Base-by-base conservation (phyloP, 92 coral and sea anemone genomes). In the Virgularia gustaviana region DNA sequence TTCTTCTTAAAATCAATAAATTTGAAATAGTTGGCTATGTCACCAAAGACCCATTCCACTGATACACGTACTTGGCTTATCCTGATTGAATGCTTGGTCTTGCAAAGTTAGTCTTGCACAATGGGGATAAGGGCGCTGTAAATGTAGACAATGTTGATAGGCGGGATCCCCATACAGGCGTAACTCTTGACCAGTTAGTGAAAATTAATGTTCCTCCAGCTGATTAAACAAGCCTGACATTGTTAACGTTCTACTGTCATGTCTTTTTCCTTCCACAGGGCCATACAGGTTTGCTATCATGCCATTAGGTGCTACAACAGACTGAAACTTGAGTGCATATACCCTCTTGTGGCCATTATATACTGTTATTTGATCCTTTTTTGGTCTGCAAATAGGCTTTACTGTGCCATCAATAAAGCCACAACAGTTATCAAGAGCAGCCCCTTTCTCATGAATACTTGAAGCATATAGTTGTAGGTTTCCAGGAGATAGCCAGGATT, bases 251-350 rank as follows among this genome's bases (percentile, higher is more conserved):
- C 76, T 58, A 67, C 82, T 65, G 47, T n/a, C n/a, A n/a, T n/a
- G n/a, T n/a, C n/a, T n/a, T n/a, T n/a, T n/a, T n/a, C n/a, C n/a
- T n/a, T n/a, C 66, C 82, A 57, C 73, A 4, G 73, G 58, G 29
- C 73, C 73, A 20, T 36, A 65, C 25, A 62, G 39, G 42, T 68
- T 67, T 67, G 82, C 76, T 31, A 55, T 78, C 31, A 67, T 29
- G 20, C 82, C 75, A 62, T 65, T 77, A 19, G 81, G 81, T 22
- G 81, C 75, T 33, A 77, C 81, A 28, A 75, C 76, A 27, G 38
- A 63, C 18, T 63, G 62, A 15, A 64, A 63, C 22, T 77, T 73
- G n/a, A 65, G 29, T 19, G 62, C 51, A 65, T 76, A 74, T 0
- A 45, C 15, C 32, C 49, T 2, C 59, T 79, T 70, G 53, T 71